A percentile compares a stretch with the other conserved stretches of the same genome.
phyloP scores from a whole-genome alignment of 2,888 invertebrate species.

The Microctonus aethiopoides region DNA sequence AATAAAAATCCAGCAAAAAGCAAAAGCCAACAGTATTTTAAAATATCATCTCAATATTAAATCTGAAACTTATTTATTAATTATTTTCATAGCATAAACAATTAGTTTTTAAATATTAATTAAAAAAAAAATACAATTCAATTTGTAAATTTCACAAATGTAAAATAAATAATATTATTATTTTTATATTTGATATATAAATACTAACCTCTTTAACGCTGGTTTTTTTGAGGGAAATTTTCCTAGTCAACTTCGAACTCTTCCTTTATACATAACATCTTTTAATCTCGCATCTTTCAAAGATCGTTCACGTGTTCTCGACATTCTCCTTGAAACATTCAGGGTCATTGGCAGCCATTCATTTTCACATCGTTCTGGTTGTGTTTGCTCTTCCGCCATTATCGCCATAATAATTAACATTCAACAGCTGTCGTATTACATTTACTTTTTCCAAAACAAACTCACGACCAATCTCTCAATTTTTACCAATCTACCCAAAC shows the following conservation, averaged over 20 bases:
- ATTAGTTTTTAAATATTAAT: no score
- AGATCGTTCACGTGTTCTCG: not conserved
- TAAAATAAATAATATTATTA: no score
- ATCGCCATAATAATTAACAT: slow-evolving; percentile 23
- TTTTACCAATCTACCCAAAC: not conserved
- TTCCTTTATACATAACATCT: slow-evolving; percentile 45
- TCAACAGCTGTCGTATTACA: slow-evolving; percentile 47
- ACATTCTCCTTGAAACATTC: not conserved
- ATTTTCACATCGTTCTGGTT: not conserved
- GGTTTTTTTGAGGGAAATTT: slow-evolving; percentile 39
- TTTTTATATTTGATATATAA: no score
- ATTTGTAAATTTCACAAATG: no score
- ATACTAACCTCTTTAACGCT: slow-evolving; percentile 51
- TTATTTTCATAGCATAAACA: no score
- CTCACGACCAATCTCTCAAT: not conserved
- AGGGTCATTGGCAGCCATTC: not conserved
- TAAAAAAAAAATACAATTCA: no score
- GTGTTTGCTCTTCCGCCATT: slow-evolving; percentile 5
- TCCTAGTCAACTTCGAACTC: slow-evolving; percentile 51
- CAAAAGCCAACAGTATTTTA: no score
- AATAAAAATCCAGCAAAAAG: no score
- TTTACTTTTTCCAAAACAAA: slow-evolving; percentile 57
- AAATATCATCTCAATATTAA: no score
- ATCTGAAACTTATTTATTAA: no score
- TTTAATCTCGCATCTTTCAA: slow-evolving; percentile 21